A percentile compares a stretch with the other conserved stretches of the same genome.
Conservation (phyloP, 2,113 vertebrate species). For the Phoenicopterus ruber region DNA sequence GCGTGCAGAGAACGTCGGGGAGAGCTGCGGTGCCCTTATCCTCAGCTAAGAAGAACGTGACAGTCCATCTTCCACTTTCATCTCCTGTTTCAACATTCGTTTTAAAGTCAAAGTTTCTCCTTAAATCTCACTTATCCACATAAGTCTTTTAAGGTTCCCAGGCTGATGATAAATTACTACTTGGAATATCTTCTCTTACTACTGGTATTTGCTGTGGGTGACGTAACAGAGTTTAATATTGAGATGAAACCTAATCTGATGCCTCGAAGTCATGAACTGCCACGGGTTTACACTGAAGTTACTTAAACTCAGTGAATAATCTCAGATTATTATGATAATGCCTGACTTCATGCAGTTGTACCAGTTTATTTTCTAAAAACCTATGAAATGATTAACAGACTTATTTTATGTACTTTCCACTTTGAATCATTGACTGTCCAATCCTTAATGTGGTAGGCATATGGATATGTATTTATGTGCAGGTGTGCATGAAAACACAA, state of each 20-base stretch:
- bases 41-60: background rate
- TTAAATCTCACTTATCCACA: background rate
- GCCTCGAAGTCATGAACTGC: background rate
- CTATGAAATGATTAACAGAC: background rate
- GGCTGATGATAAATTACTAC: background rate
- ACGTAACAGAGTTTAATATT: background rate
- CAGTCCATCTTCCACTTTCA: background rate
- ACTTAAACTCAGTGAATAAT: background rate
- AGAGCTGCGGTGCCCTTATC: background rate
- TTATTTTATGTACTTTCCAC: background rate
- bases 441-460: background rate
- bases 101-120: background rate
- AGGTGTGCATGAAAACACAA: constrained; percentile 25
- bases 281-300: background rate
- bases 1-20: background rate
- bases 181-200: background rate
- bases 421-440: background rate
- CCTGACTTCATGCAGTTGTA: background rate
- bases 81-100: background rate
- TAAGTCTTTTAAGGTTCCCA: background rate
- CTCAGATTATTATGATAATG: background rate
- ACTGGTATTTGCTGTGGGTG: background rate
- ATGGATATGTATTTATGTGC: constrained; percentile 56
- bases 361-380: background rate
- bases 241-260: background rate